A percentile compares a stretch with the other conserved stretches of the same genome.
These are phyloP conservation scores for Cordilura impudica DNA, from an alignment of 2,888 invertebrate genomes.

Conservation along the genomic window DNA sequence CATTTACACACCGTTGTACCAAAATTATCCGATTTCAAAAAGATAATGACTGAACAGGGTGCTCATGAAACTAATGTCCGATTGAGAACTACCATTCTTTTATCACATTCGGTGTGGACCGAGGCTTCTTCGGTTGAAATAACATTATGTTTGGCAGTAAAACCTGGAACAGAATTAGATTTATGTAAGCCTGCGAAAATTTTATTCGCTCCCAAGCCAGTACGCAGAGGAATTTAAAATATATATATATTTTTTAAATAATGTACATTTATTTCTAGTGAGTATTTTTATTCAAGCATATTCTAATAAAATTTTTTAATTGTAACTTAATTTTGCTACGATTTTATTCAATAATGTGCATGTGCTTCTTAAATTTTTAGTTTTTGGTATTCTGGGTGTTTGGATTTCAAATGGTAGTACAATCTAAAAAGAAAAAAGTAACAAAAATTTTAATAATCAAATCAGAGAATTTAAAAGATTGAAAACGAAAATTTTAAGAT, in stretches of 20 bases:
- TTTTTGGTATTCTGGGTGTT: constrained; percentile 32
- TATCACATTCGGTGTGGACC: constrained; percentile 93
- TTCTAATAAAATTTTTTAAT: constrained; percentile 1
- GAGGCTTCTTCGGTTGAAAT: constrained; percentile 94
- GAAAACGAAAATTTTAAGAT: not conserved
- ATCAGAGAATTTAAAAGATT: not conserved
- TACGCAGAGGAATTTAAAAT: constrained; percentile 86
- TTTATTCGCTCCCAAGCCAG: constrained; percentile 91
- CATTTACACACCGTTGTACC: constrained; percentile 91
- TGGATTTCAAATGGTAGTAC: constrained; percentile 47
- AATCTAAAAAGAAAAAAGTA: constrained; percentile 35
- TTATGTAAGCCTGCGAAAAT: constrained; percentile 92
- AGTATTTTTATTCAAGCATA: constrained; percentile 9
- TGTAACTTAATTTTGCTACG: not conserved
- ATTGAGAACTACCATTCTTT: constrained; percentile 89
- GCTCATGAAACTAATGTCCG: constrained; percentile 79
- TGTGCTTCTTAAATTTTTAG: not conserved
- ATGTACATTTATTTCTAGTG: not conserved
- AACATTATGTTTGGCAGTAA: constrained; percentile 88
- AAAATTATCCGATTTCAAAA: constrained; percentile 86
- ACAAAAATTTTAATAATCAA: not conserved
- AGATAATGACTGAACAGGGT: constrained; percentile 81
- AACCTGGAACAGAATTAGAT: constrained; percentile 83
- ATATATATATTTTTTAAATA: constrained; percentile 8
- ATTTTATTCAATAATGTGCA: too few species aligned